Evolutionary conservation across 1,140 invertebrate genomes (phyloP), one percentile per base, ranked within the genome.

Genomic region (Gerris buenoi): DNA sequence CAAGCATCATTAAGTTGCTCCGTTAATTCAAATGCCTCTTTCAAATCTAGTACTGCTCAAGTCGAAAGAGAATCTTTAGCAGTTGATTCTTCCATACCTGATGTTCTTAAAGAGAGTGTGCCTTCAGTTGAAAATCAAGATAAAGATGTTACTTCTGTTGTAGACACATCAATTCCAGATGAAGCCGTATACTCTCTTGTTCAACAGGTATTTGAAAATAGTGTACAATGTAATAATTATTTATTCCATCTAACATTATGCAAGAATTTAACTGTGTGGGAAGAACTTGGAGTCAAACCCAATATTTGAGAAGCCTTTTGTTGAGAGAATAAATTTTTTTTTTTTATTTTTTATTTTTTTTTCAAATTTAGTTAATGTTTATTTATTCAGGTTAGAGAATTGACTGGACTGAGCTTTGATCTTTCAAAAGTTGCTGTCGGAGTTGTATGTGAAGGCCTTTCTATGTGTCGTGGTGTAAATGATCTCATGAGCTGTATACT

Each of bases 401-500:
- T 90, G 73, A 93, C 91, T 0, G 86, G 90, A 70, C 81, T 94
- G 5, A 92, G 88, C 74, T 88, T 93, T 76, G 88, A 93, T 72
- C 86, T 91, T 81, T 93, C 90, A 0, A 86, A 88, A 75, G 82
- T 91, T 28, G 90, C 91, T 46, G 84, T 93, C 25, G 86, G 86
- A 68, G 88, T 89, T 27, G 88, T 93, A 1, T 79, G 92, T 1
- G 70, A 72, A 46, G 73, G 75, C 65, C 71, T 82, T 0, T 66
- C 71, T 25, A 71, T 71, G 0, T 28, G 68, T 13, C 14, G 33
- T 14, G 66, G 67, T 1, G 23, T 74, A 15, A 27, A 71, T 25
- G 64, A 69, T n/a, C 62, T 66, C n/a, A 27, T 74, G 1, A 57
- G 67, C 25, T 56, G 28, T 2, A 26, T 46, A 3, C 27, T 68